A percentile compares a stretch with the other conserved stretches of the same genome.
phyloP scores from a whole-genome alignment of 2,113 vertebrate genomes.

The Crotalus helleri region DNA sequence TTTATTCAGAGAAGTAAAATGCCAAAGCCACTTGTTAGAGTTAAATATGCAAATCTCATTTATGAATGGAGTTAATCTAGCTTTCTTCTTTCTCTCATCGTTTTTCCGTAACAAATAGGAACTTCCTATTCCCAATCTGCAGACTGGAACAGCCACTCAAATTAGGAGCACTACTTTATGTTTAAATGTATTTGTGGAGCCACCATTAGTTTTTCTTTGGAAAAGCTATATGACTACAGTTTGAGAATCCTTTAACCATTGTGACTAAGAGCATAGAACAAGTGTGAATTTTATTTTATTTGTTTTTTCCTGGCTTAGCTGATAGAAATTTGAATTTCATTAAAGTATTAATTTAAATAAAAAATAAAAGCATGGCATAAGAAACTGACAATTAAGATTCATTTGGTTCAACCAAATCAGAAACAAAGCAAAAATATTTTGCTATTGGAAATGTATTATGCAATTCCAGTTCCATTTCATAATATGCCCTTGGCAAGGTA shows the following conservation, averaged over 20 bases:
- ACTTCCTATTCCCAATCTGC: background rate
- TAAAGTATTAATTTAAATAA: background rate
- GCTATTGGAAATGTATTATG: background rate
- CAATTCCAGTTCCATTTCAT: background rate
- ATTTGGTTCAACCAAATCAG: background rate
- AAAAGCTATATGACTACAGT: background rate
- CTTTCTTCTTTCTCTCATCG: background rate
- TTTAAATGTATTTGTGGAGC: background rate
- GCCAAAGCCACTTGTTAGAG: background rate
- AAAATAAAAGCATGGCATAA: background rate
- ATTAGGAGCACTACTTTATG: background rate
- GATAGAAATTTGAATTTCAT: background rate
- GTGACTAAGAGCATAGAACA: background rate
- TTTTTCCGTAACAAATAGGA: background rate
- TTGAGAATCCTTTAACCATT: background rate
- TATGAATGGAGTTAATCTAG: constrained; percentile 4
- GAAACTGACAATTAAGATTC: background rate
- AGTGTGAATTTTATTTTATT: background rate
- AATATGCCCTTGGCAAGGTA: background rate
- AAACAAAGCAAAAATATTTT: background rate
- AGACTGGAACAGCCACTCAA: background rate
- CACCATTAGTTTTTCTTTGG: background rate
- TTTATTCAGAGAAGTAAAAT: background rate
- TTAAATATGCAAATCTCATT: constrained; percentile 12
- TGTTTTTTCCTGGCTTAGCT: background rate